These are phyloP conservation scores for Chromobotia macracanthus DNA, from an alignment of 2,797 vertebrate species.

Conservation along the genomic window DNA sequence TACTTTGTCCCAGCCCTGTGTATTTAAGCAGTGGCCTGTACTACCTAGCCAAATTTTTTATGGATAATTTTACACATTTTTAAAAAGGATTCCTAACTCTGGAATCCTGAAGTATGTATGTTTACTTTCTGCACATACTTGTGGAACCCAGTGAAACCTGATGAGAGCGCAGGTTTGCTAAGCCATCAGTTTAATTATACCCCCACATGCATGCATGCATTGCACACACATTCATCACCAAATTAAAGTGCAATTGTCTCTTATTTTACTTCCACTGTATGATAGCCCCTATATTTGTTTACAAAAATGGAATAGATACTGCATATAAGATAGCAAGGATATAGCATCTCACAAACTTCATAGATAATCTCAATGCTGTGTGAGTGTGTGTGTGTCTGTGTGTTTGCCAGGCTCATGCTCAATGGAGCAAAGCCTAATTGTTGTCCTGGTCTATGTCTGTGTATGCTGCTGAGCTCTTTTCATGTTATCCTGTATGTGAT, in stretches of 20 bases:
- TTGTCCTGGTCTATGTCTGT: slow-evolving; percentile 40
- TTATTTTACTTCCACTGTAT: slow-evolving; percentile 18
- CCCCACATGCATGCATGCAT: slow-evolving; percentile 18
- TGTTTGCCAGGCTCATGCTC: slow-evolving; percentile 5
- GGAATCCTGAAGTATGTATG: neutral
- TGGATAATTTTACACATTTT: too few relatives aligned
- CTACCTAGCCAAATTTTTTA: too few relatives aligned
- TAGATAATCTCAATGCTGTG: slow-evolving; percentile 11
- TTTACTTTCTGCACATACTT: neutral
- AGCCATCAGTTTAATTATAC: slow-evolving; percentile 38
- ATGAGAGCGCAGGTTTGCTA: slow-evolving; percentile 21
- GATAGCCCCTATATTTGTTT: slow-evolving; percentile 43
- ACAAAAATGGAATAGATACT: slow-evolving; percentile 37
- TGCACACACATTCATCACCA: slow-evolving; percentile 15
- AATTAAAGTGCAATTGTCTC: slow-evolving; percentile 40
- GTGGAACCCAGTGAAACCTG: slow-evolving; percentile 25
- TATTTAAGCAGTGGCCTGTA: too few relatives aligned
- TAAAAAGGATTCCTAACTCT: too few relatives aligned
- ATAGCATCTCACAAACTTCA: slow-evolving; percentile 10
- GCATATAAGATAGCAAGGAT: slow-evolving; percentile 39
- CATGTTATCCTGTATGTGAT: slow-evolving; percentile 57
- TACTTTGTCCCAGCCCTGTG: too few relatives aligned
- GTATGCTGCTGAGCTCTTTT: slow-evolving; percentile 22
- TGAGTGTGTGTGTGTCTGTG: slow-evolving; percentile 12
- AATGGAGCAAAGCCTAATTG: slow-evolving; percentile 38